Percentiles rank a stretch among this genome's conserved stretches.
These are phyloP conservation scores for Volucella bombylans DNA, from an alignment of 2,888 invertebrate species.

Conservation along the genomic window DNA sequence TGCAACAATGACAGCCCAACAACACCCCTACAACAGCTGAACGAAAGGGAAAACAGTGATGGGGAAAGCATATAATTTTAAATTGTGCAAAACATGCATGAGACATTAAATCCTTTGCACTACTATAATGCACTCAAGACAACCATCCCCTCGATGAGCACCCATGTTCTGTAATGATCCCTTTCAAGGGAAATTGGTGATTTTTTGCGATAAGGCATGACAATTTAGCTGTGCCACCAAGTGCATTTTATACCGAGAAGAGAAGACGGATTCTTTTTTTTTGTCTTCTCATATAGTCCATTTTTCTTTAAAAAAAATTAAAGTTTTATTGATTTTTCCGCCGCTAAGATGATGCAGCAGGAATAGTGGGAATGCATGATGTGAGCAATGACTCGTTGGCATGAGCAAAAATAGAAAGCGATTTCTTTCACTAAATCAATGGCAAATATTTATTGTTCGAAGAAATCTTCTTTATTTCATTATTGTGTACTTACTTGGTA, in stretches of 20 bases:
- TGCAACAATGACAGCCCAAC: slow-evolving; percentile 20
- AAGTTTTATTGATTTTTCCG: slow-evolving; percentile 67
- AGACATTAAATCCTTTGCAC: background rate
- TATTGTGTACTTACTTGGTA: slow-evolving; percentile 62
- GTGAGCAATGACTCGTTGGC: slow-evolving; percentile 46
- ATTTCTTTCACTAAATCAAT: slow-evolving; percentile 50
- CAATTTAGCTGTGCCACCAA: slow-evolving; percentile 13
- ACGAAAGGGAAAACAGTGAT: slow-evolving; percentile 33
- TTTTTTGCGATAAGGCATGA: slow-evolving; percentile 32
- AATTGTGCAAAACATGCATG: slow-evolving; percentile 52
- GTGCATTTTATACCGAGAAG: slow-evolving; percentile 35
- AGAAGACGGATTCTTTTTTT: slow-evolving; percentile 2
- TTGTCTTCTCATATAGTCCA: background rate
- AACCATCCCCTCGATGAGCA: too few relatives aligned
- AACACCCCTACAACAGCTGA: background rate
- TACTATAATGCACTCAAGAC: background rate
- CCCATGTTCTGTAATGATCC: background rate
- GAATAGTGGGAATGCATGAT: slow-evolving; percentile 35
- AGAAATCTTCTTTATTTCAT: slow-evolving; percentile 3
- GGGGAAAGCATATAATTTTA: slow-evolving; percentile 23
- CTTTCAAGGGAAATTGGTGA: slow-evolving; percentile 13
- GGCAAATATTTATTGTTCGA: slow-evolving; percentile 14
- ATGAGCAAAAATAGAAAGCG: slow-evolving; percentile 38
- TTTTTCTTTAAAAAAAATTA: slow-evolving; percentile 1
- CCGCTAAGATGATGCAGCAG: slow-evolving; percentile 44